Evolutionary conservation across 2,113 vertebrate species (phyloP), one percentile per base, ranked within the genome.

Genomic region (Trematomus loennbergii): DNA sequence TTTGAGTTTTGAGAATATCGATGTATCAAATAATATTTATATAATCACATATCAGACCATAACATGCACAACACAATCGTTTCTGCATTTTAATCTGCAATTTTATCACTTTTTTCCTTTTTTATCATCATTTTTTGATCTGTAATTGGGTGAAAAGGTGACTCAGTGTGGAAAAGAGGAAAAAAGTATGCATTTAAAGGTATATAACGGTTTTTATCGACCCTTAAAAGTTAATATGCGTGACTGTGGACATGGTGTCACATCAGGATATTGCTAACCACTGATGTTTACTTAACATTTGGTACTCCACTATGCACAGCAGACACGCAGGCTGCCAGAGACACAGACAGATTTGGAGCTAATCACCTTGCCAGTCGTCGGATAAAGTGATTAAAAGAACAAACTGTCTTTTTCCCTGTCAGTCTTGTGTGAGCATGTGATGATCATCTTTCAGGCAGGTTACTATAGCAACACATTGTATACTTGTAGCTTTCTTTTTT

Each of bases 311-410:
- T 62, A 36, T 54, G n/a, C 6, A 33, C 65, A 72, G 68, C 82
- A 90, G 88, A 88, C 80, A 29, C 20, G 22, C 62, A 29, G 45
- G 54, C 71, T 33, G 71, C 71, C 75, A 67, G 49, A 72, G 75
- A 82, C 65, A 71, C 63, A 88, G 77, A 78, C 72, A 64, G 90
- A 82, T 81, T 64, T 57, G 67, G 52, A 68, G 60, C 68, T 87
- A 77, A 88, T 85, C 84, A 20, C 40, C 40, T 75, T 75, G 75
- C 73, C 88, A 70, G 22, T 25, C 62, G 62, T 63, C 17, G 81
- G 79, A 76, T 88, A 40, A 83, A 29, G 45, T 13, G 81, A 88
- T 88, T 85, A 76, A 60, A 69, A 62, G 73, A 78, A 43, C 71
- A 82, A 78, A 86, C 83, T 43, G 12, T 70, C 50, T 84, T 66